Conservation (phyloP, 1,140 invertebrate species). For the Frieseomelitta varia region DNA sequence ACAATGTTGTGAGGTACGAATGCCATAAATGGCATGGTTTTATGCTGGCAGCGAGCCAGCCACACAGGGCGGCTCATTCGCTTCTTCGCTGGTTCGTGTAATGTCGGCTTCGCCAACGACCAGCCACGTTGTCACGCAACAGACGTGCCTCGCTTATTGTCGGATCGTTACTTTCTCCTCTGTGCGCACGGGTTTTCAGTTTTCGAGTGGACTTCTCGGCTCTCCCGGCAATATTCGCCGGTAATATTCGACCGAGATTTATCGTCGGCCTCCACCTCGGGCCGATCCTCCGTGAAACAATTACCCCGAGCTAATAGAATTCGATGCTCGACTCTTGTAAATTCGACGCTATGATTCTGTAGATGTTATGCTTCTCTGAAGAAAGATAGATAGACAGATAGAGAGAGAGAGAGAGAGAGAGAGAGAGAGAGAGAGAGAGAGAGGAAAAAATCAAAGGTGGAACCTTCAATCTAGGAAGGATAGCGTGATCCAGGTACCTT, state of each 20-base stretch:
- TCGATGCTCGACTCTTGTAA: background rate
- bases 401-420: background rate
- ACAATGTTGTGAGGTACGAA: slow-evolving; percentile 79
- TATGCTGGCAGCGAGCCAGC: slow-evolving; percentile 73
- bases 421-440: too few relatives aligned
- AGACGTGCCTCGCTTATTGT: slow-evolving; percentile 56
- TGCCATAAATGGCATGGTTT: slow-evolving; percentile 78
- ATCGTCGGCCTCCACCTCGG: background rate
- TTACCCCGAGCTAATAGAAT: background rate
- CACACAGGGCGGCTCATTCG: slow-evolving; percentile 73
- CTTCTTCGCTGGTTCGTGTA: slow-evolving; percentile 65
- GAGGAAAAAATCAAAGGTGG: slow-evolving; percentile 15
- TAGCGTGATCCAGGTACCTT: slow-evolving; percentile 62
- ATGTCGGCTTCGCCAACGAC: slow-evolving; percentile 56
- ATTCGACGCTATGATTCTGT: background rate
- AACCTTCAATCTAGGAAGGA: slow-evolving; percentile 54
- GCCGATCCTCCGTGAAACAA: slow-evolving; percentile 4
- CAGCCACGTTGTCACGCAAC: slow-evolving; percentile 60
- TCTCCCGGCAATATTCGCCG: background rate
- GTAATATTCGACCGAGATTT: slow-evolving; percentile 37
- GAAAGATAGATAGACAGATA: too few relatives aligned
- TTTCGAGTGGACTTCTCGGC: slow-evolving; percentile 9
- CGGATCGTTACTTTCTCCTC: slow-evolving; percentile 62
- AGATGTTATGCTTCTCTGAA: background rate
- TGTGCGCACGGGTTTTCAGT: slow-evolving; percentile 45